phyloP scores from a whole-genome alignment of 2,797 vertebrate species.

The Typhlichthys subterraneus region DNA sequence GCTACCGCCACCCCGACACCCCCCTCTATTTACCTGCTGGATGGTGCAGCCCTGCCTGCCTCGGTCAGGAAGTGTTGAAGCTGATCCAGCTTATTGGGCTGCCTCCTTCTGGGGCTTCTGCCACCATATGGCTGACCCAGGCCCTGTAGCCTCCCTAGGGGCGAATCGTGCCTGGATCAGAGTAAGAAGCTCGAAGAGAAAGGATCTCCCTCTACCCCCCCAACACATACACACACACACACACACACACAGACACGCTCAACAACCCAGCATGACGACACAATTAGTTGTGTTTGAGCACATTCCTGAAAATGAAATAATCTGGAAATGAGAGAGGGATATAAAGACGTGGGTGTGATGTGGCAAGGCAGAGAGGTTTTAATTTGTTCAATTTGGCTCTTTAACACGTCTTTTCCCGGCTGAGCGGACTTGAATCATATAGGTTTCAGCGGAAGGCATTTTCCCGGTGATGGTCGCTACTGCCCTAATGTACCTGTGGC shows the following conservation, averaged over 20 bases:
- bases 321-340: conserved; percentile 16
- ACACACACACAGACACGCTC: conserved; percentile 72
- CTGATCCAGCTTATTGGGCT: conserved; percentile 88
- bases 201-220: not conserved
- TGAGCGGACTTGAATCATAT: conserved; percentile 4
- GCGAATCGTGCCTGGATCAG: conserved; percentile 80
- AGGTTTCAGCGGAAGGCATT: not conserved
- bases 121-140: conserved; percentile 92
- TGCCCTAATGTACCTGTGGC: conserved; percentile 29
- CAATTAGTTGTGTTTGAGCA: conserved; percentile 86
- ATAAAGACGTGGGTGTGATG: not conserved
- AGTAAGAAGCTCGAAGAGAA: conserved; percentile 78
- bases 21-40: conserved; percentile 51
- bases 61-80: conserved; percentile 80
- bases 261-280: conserved; percentile 80
- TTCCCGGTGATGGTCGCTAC: conserved; percentile 1
- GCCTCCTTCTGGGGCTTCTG: conserved; percentile 86
- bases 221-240: not conserved
- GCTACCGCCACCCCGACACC: conserved; percentile 35
- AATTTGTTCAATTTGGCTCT: conserved; percentile 48
- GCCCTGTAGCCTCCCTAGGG: conserved; percentile 86
- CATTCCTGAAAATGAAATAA: conserved; percentile 80
- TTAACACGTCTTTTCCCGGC: conserved; percentile 19
- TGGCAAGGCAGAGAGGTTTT: conserved; percentile 24
- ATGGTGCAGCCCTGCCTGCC: conserved; percentile 70